phyloP scores from a whole-genome alignment of 2,797 vertebrate genomes.

The Ctenopoma kingsleyae region DNA sequence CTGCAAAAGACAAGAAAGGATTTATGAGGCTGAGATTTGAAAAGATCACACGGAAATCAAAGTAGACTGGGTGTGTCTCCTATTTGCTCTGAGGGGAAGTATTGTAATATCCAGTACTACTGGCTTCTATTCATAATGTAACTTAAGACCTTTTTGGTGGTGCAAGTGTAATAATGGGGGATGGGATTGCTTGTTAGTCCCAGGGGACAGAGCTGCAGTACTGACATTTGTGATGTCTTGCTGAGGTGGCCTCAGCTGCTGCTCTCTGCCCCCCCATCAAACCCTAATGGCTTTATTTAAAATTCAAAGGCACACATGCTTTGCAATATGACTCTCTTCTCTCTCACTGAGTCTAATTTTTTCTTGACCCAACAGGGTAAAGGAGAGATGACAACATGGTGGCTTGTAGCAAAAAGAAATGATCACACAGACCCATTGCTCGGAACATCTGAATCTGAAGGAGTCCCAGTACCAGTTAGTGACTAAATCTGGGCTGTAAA shows the following conservation, averaged over 20 bases:
- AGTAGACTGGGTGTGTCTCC: conserved; percentile 33
- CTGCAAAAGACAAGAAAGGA: conserved; percentile 7
- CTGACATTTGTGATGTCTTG: conserved; percentile 57
- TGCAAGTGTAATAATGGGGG: conserved; percentile 41
- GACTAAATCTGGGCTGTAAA: conserved; percentile 48
- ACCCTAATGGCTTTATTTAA: conserved; percentile 75
- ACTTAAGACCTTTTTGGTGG: conserved; percentile 53
- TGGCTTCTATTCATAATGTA: conserved; percentile 37
- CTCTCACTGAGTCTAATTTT: conserved; percentile 8
- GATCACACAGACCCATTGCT: conserved; percentile 55
- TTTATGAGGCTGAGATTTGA: conserved; percentile 30
- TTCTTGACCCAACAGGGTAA: conserved; percentile 77
- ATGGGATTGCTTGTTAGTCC: conserved; percentile 36
- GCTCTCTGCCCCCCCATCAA: conserved; percentile 37
- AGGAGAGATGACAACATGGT: conserved; percentile 87
- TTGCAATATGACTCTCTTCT: conserved; percentile 47
- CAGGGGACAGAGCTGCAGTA: conserved; percentile 17
- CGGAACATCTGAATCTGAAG: conserved; percentile 47
- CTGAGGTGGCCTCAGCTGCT: conserved; percentile 73
- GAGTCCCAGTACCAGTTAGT: conserved; percentile 73
- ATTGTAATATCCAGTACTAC: conserved; percentile 21
- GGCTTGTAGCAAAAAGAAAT: conserved; percentile 81
- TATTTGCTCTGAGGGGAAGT: conserved; percentile 22
- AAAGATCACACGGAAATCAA: conserved; percentile 32
- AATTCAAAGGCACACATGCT: conserved; percentile 58